These are phyloP conservation scores for Dolichotis patagonum DNA, from an alignment of 2,113 vertebrate species.

Conservation along the genomic window DNA sequence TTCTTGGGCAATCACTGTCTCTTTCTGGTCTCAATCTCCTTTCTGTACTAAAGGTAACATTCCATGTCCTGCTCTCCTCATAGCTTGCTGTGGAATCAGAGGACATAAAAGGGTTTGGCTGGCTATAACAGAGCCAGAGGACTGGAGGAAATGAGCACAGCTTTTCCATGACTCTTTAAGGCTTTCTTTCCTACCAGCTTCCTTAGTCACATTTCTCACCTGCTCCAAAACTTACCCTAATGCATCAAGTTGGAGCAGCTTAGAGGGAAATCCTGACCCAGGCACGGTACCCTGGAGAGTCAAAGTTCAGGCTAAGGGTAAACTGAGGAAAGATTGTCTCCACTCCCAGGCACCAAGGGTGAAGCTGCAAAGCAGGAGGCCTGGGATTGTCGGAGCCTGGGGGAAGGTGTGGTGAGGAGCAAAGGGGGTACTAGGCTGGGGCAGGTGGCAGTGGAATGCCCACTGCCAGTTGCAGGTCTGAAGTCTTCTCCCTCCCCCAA, in stretches of 20 bases:
- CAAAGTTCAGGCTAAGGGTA: background rate
- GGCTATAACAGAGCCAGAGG: constrained; percentile 37
- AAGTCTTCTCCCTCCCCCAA: background rate
- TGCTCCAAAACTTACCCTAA: background rate
- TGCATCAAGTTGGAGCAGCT: background rate
- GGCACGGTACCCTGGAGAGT: background rate
- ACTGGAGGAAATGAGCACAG: constrained; percentile 48
- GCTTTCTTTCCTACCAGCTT: background rate
- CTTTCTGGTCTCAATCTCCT: background rate
- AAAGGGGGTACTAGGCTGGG: background rate
- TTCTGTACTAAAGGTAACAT: background rate
- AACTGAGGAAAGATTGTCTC: constrained; percentile 13
- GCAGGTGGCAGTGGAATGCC: background rate
- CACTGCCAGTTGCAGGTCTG: background rate
- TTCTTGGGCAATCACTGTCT: background rate
- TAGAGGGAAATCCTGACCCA: background rate
- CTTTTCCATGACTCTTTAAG: constrained; percentile 43
- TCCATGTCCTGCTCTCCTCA: background rate
- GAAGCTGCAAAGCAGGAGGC: background rate
- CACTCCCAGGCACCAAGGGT: background rate
- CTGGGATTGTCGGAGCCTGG: background rate
- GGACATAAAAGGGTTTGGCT: constrained; percentile 46
- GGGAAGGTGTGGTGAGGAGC: background rate
- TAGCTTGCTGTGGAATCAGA: constrained; percentile 27
- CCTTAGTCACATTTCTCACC: background rate